Base-by-base conservation (phyloP, 2,888 invertebrate genomes). In the Microctonus hyperodae region DNA sequence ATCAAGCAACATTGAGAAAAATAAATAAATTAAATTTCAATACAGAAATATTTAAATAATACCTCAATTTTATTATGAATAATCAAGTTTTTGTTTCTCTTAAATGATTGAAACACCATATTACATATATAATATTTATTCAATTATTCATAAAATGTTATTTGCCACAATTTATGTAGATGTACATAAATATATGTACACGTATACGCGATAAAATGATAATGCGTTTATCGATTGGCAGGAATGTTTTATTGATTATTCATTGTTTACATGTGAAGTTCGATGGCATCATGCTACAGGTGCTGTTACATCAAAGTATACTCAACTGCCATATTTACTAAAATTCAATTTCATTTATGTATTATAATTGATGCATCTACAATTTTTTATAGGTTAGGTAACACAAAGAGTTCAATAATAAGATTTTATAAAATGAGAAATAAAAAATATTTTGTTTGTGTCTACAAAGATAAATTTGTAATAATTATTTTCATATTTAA, bases 231-330 rank as follows among this genome's bases (percentile, higher is more conserved):
- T 44, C 0, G 44, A 44, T 44, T 59, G 25, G 11, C 13, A 31
- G 31, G 33, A 44, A 40, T 31, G 33, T 23, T 13, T 50, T 23
- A 64, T 64, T 22, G 28, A 25, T 44, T 40, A 0, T 28, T 40
- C 53, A 53, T 53, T 57, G 57, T 66, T 48, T 66, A 33, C 66
- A 35, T 35, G 35, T 37, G 16, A 50, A 67, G 62, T 50, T 50
- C 55, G 44, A 63, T 58, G 48, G n/a, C 62, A 51, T 60, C 35
- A 62, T 40, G 62, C 67, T 51, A 67, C 67, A 67, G 67, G 62
- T 67, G 53, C 37, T 3, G 11, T 23, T 53, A n/a, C 10, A 16
- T 11, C 9, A 23, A 53, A 53, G 16, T 33, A 37, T 58, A 60
- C 48, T 40, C 35, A 22, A 16, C 10, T 16, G 6, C 37, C 35